Evolutionary conservation across 2,797 vertebrate genomes (phyloP), one percentile per base, ranked within the genome.

Genomic region (Tragopan temminckii): DNA sequence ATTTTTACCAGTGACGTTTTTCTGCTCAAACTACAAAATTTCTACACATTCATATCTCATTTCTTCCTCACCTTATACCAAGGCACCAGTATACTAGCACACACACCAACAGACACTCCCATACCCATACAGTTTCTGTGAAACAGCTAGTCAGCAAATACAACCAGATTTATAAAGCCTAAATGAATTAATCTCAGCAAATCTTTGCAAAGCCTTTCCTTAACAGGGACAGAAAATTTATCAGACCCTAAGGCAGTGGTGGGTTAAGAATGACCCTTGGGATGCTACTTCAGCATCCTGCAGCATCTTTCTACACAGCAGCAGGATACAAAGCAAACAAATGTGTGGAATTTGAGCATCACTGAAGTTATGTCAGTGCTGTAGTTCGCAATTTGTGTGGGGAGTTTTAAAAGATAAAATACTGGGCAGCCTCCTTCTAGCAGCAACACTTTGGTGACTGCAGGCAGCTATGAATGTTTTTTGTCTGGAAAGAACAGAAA

Each of bases 1-100:
- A n/a, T 64, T 81, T 90, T 91, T 71, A 74, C 61, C 1, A 1
- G 38, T 36, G 9, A 45, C 70, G 27, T 7, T 81, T 91, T 93
- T 90, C 80, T 93, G 68, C 45, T 27, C 77, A 62, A 94, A 80
- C 61, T 74, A 71, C 29, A 82, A 42, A 85, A 80, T 6, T 78
- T n/a, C 68, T 70, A 15, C 21, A 52, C 0, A 0, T 23, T 93
- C 71, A 80, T 62, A 89, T 45, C 27, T 75, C 35, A 40, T n/a
- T 84, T 77, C 43, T 68, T 68, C 25, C 80, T 35, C 25, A 53
- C 40, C 24, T 74, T 43, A 88, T 53, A 53, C 52, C 29, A 53
- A 29, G 52, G 52, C 43, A 86, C 29, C 35, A 87, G 33, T 13
- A 48, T 1, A 17, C 29, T 76, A 13, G 29, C 38, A 63, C 38